Conservation (phyloP, 2,113 vertebrate species). For the Cinclus mexicanus region DNA sequence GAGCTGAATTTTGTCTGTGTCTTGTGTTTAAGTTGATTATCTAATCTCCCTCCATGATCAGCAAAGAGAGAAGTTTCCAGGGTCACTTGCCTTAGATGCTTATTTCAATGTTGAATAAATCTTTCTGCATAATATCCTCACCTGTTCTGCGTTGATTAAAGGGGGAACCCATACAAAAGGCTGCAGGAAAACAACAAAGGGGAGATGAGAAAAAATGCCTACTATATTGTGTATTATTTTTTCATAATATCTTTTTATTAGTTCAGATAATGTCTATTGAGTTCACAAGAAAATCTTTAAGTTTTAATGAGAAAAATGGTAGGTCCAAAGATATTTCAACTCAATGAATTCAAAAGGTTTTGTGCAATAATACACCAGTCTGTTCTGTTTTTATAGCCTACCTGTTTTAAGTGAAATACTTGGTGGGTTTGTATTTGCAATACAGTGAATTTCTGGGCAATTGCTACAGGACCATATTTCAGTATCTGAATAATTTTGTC, state of each 20-base stretch:
- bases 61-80: not conserved
- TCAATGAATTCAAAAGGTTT: not conserved
- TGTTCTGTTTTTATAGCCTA: not conserved
- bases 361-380: not conserved
- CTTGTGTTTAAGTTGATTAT: not conserved
- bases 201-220: not conserved
- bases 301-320: not conserved
- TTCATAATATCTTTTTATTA: not conserved
- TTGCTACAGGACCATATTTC: not conserved
- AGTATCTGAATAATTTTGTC: not conserved
- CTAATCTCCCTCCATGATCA: not conserved
- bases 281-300: not conserved
- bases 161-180: accelerated
- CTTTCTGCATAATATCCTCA: not conserved
- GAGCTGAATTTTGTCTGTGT: not conserved
- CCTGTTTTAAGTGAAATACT: not conserved
- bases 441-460: not conserved
- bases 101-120: not conserved
- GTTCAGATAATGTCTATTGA: not conserved
- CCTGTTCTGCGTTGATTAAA: not conserved
- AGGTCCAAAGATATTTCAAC: not conserved
- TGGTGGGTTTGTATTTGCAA: not conserved
- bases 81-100: not conserved
- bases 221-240: not conserved
- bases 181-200: not conserved